Evolutionary conservation across 2,888 invertebrate genomes (phyloP), one percentile per base, ranked within the genome.

Genomic region (Cabera pusaria): DNA sequence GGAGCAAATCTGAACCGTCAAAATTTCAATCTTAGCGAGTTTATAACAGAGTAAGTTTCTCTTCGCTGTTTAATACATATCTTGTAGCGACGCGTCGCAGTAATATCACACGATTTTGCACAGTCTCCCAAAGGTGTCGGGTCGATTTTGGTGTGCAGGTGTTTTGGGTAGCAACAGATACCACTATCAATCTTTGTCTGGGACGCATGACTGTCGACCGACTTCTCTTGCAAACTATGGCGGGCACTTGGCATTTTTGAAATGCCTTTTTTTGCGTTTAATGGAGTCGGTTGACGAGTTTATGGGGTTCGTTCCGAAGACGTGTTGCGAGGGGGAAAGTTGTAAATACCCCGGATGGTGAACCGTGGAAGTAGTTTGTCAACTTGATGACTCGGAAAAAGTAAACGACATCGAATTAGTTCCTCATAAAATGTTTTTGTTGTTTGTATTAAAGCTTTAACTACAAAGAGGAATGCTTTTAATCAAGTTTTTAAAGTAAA

Each of bases 161-260:
- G 27, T 31, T 39, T 55, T 35, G 64, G 58, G 52, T 73, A 67
- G 71, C 66, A 72, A 72, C 69, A 63, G 57, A 54, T 49, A 49
- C 38, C 57, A 52, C 57, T 65, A 72, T 70, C 66, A 71, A 69
- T 69, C 64, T 59, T 49, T 58, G 60, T 63, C 61, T 63, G 58
- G 42, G 47, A 49, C 57, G 51, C 61, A 59, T 58, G 64, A 54
- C 52, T 60, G 59, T 62, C 60, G 63, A 55, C 48, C 49, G 52
- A 63, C 61, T 65, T 65, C 64, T 64, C 62, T 60, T 49, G 46
- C 59, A 58, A 60, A 58, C 63, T 67, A 70, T 64, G 59, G 59
- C 56, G 56, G 57, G 56, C 50, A 55, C 45, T 53, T 56, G 46
- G 38, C 33, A 50, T 54, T 59, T 56, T 47, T 56, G 56, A 55